These are phyloP conservation scores for Subacronicta megacephala DNA, from an alignment of 2,888 invertebrate genomes.

Conservation along the genomic window DNA sequence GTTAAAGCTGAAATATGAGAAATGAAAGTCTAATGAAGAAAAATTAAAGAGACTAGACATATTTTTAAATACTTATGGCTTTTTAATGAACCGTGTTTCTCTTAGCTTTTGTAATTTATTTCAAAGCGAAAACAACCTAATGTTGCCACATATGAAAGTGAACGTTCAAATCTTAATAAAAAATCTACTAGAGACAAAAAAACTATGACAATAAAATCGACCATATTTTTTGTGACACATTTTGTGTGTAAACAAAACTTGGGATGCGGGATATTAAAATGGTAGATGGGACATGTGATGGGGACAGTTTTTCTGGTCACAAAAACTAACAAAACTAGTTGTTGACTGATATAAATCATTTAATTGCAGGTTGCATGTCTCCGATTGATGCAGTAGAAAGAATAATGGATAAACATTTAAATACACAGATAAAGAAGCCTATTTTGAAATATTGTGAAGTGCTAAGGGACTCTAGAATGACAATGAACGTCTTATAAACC, in stretches of 20 bases:
- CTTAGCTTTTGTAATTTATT: not conserved
- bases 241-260: conserved; percentile 48
- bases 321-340: conserved; percentile 43
- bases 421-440: too few relatives aligned
- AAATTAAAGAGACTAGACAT: not conserved
- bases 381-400: conserved; percentile 19
- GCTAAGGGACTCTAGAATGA: too few relatives aligned
- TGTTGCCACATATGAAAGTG: conserved; percentile 10
- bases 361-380: conserved; percentile 22
- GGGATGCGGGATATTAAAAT: conserved; percentile 51
- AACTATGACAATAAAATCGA: conserved; percentile 7
- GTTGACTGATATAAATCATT: conserved; percentile 59
- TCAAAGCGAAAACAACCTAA: not conserved
- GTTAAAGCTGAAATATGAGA: not conserved
- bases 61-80: not conserved
- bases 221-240: conserved; percentile 34
- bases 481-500: not conserved
- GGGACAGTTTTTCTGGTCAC: conserved; percentile 36
- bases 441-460: too few relatives aligned
- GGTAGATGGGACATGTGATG: conserved; percentile 51
- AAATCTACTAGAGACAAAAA: conserved; percentile 7
- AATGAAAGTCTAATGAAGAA: too few relatives aligned
- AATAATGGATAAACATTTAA: too few relatives aligned
- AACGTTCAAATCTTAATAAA: conserved; percentile 14
- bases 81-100: conserved; percentile 11